phyloP scores from a whole-genome alignment of 2,888 invertebrate species.

The Caenorhabditis sp. region DNA sequence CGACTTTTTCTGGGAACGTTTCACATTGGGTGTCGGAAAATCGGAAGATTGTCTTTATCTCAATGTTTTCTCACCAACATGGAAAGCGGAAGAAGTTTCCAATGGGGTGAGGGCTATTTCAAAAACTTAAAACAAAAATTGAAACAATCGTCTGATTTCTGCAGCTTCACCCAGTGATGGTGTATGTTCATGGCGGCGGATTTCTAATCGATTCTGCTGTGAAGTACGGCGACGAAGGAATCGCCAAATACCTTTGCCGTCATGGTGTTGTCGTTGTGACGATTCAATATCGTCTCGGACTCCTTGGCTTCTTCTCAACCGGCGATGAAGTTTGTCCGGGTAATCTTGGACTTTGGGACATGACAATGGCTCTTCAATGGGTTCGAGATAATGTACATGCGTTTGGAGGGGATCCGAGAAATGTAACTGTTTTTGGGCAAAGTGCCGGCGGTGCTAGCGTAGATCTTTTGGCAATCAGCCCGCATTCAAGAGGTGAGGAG shows the following conservation, averaged over 20 bases:
- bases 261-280: conserved; percentile 61
- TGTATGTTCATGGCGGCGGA: conserved; percentile 59
- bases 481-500: conserved; percentile 53
- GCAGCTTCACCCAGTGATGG: conserved; percentile 54
- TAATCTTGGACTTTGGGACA: conserved; percentile 65
- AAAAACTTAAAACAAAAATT: not conserved
- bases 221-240: conserved; percentile 60
- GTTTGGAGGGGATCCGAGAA: conserved; percentile 56
- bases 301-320: conserved; percentile 65
- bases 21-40: conserved; percentile 50
- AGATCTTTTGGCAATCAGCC: conserved; percentile 55
- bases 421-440: conserved; percentile 61
- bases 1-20: conserved; percentile 58
- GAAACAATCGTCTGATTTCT: conserved; percentile 3
- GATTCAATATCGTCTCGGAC: conserved; percentile 58
- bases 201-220: conserved; percentile 55
- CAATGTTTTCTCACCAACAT: conserved; percentile 62
- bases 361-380: conserved; percentile 62
- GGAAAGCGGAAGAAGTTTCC: conserved; percentile 43
- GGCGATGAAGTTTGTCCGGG: conserved; percentile 61
- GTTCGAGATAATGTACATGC: conserved; percentile 57
- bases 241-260: conserved; percentile 53
- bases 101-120: too few relatives aligned
- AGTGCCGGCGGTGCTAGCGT: conserved; percentile 61
- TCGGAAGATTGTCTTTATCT: conserved; percentile 64